phyloP scores from a whole-genome alignment of 2,888 invertebrate species.

The Luffia ferchaultella region DNA sequence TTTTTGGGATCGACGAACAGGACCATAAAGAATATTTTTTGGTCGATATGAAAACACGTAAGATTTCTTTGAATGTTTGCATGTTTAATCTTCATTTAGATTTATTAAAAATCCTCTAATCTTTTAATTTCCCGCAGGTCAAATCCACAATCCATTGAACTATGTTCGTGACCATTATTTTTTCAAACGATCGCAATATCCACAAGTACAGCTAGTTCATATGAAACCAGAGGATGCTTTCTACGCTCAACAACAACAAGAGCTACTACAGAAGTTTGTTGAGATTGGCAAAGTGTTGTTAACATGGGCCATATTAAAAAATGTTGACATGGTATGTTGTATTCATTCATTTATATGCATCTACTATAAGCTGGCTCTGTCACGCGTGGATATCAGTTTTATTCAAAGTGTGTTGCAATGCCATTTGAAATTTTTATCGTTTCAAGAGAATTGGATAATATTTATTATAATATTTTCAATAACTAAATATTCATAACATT shows the following conservation, averaged over 20 bases:
- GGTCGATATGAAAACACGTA: constrained; percentile 98
- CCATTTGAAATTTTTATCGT: too few relatives aligned
- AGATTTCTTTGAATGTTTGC: constrained; percentile 33
- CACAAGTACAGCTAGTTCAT: constrained; percentile 91
- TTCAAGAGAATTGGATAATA: too few relatives aligned
- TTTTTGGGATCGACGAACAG: constrained; percentile 94
- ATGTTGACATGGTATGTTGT: constrained; percentile 85
- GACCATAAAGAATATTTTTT: constrained; percentile 91
- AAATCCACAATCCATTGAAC: constrained; percentile 94
- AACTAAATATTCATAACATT: too few relatives aligned
- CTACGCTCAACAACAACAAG: constrained; percentile 88
- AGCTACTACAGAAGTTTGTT: constrained; percentile 91
- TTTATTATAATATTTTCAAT: too few relatives aligned
- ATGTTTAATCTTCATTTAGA: not conserved
- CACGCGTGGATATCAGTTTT: too few relatives aligned
- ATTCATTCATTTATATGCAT: too few relatives aligned
- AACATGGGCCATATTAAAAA: constrained; percentile 91
- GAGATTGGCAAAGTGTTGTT: constrained; percentile 96
- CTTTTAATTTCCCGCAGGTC: constrained; percentile 67
- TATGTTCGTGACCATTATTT: constrained; percentile 96
- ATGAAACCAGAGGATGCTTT: constrained; percentile 94
- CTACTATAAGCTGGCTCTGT: too few relatives aligned
- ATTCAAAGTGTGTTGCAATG: too few relatives aligned
- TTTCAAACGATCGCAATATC: constrained; percentile 97
- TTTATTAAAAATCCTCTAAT: not conserved